Percentiles rank a stretch among this genome's conserved stretches.
Conservation (phyloP, 2,888 invertebrate species). For the Stenichneumon culpator region DNA sequence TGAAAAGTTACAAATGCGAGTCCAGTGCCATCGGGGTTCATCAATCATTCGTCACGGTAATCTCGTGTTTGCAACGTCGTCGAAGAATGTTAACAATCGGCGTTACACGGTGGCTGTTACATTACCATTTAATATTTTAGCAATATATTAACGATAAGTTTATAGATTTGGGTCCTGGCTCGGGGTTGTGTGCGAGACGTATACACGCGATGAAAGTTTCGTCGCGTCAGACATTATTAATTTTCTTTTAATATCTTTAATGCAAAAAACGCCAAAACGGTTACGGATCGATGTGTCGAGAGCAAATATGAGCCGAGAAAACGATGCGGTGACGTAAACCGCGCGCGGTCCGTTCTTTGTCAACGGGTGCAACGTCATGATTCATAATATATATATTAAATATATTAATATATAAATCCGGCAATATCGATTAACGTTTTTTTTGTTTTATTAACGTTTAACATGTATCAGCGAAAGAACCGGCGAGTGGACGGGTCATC, state of each 20-base stretch:
- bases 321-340: constrained; percentile 28
- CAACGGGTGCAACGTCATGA: constrained; percentile 20
- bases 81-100: constrained; percentile 64
- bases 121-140: constrained; percentile 72
- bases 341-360: constrained; percentile 5
- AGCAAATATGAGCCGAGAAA: constrained; percentile 47
- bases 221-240: constrained; percentile 37
- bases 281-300: constrained; percentile 39
- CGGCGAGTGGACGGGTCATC: constrained; percentile 27
- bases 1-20: constrained; percentile 70
- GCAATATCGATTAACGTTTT: constrained; percentile 35
- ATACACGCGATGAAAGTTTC: constrained; percentile 38
- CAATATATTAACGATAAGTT: constrained; percentile 65
- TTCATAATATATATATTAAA: constrained; percentile 26
- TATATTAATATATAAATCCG: constrained; percentile 39
- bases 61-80: constrained; percentile 58
- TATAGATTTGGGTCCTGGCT: constrained; percentile 57
- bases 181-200: constrained; percentile 55
- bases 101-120: constrained; percentile 63
- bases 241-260: constrained; percentile 16
- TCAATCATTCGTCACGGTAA: constrained; percentile 69
- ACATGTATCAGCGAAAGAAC: constrained; percentile 12
- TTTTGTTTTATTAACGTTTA: constrained; percentile 8
- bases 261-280: constrained; percentile 37
- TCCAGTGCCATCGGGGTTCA: constrained; percentile 74